A percentile compares a stretch with the other conserved stretches of the same genome.
These are phyloP conservation scores for Butastur rufipennis DNA, from an alignment of 2,113 vertebrate genomes.

Conservation along the genomic window DNA sequence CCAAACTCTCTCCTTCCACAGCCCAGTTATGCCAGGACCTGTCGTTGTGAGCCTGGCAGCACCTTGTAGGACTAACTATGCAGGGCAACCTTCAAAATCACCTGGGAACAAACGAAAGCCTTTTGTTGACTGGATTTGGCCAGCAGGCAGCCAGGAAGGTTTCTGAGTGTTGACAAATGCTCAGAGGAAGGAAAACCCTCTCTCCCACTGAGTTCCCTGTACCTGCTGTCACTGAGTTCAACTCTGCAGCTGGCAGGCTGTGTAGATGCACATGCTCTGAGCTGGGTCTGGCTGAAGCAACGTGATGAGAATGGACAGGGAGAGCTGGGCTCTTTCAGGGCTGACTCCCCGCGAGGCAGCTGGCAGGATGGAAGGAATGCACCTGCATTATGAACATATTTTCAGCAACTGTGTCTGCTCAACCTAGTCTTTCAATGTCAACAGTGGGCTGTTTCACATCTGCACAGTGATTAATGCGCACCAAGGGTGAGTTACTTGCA, in stretches of 20 bases:
- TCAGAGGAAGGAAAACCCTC: background rate
- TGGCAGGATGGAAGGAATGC: background rate
- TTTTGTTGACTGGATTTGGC: background rate
- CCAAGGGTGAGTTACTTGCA: background rate
- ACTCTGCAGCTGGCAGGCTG: background rate
- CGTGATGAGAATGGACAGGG: background rate
- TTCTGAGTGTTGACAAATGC: background rate
- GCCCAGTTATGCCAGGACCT: background rate
- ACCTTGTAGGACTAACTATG: background rate
- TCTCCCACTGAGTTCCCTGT: background rate
- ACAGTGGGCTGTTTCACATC: background rate
- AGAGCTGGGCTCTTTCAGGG: background rate
- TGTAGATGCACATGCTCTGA: background rate
- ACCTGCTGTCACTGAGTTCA: background rate
- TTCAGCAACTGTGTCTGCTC: background rate
- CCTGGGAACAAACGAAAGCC: background rate
- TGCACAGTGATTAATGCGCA: background rate
- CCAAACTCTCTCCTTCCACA: background rate
- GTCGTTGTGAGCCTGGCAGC: background rate
- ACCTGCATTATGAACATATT: background rate
- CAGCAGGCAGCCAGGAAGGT: background rate
- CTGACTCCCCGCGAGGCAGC: background rate
- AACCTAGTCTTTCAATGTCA: background rate
- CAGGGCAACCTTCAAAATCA: background rate
- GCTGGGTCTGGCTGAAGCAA: background rate